Evolutionary conservation across 2,797 vertebrate species (phyloP), one percentile per base, ranked within the genome.

Genomic region (Clangula hyemalis): DNA sequence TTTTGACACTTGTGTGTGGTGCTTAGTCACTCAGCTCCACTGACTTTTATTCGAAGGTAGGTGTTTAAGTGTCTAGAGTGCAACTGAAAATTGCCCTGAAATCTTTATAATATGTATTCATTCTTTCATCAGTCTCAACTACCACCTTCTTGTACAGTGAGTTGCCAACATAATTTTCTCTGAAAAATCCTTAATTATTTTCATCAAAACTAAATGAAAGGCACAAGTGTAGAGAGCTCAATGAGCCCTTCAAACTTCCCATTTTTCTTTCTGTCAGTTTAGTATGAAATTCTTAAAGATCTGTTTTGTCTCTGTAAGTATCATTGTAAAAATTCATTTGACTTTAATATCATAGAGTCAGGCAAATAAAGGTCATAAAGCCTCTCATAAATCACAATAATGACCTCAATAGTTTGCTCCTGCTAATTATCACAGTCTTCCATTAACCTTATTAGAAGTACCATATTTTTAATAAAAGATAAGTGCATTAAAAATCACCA

Each of bases 21-120:
- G 66, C 38, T 82, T 91, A 94, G 65, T 76, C 61, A 70, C 9
- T 85, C 30, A 80, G 27, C 8, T 93, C 72, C 72, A 51, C 53
- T 74, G 72, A 73, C 61, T 80, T 85, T 92, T 91, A 91, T 87
- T 89, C 86, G 58, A 93, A 80, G 43, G 64, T 77, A 49, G 32
- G 53, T 85, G 64, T 85, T 38, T 91, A 79, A 85, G 79, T 94
- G 61, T 51, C 72, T 57, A 66, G 57, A 83, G 18, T 57, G 32
- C 39, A 91, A 71, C 60, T 45, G 43, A 93, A 91, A 85, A 77
- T 66, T 79, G 28, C 30, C 82, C 53, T 51, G 22, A 74, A 90
- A 16, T 39, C 60, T 92, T 58, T 62, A 21, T 41, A 85, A 36
- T 10, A 54, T 3, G 15, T 39, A 24, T 3, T 61, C 10, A 41